Evolutionary conservation across 1,140 invertebrate species (phyloP), one percentile per base, ranked within the genome.

Genomic region (Eueides isabella): DNA sequence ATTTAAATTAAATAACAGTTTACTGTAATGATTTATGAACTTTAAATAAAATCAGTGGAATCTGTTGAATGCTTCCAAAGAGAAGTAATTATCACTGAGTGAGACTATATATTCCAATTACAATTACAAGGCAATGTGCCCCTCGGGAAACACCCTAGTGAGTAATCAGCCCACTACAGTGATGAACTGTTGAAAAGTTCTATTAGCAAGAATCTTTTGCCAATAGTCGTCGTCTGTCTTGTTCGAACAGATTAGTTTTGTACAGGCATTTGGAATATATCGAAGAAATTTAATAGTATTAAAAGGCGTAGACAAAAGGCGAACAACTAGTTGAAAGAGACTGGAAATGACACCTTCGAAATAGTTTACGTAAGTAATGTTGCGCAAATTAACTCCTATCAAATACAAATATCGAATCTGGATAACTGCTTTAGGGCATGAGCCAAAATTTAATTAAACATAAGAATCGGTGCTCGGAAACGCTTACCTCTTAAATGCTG

Each of bases 181-280:
- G 78, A 77, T 80, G 75, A 75, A 77, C 71, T 80, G 75, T 67
- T 77, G 78, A 80, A 72, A 72, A 77, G 48, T 80, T 75, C 38
- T 35, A 71, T 71, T 29, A 33, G 44, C 35, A 67, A 66, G 61
- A 70, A 61, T 70, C 65, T 70, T 28, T 35, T 33, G 31, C 61
- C n/a, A n/a, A n/a, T n/a, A n/a, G n/a, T n/a, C n/a, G n/a, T n/a
- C n/a, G n/a, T n/a, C n/a, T n/a, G 65, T 67, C 30, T 31, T 35
- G 26, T 28, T 72, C 12, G 44, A 31, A 35, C 62, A 72, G n/a
- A 66, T 55, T 72, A 30, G 29, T 64, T 65, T 61, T 30, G 29
- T 72, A 61, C 29, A 63, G 61, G 61, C 35, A 26, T 44, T 71
- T 28, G 38, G 63, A 63, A 30, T 33, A 69, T n/a, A 55, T 55